Evolutionary conservation across 1,140 invertebrate genomes (phyloP).

Genomic region (Heliconius nattereri): DNA sequence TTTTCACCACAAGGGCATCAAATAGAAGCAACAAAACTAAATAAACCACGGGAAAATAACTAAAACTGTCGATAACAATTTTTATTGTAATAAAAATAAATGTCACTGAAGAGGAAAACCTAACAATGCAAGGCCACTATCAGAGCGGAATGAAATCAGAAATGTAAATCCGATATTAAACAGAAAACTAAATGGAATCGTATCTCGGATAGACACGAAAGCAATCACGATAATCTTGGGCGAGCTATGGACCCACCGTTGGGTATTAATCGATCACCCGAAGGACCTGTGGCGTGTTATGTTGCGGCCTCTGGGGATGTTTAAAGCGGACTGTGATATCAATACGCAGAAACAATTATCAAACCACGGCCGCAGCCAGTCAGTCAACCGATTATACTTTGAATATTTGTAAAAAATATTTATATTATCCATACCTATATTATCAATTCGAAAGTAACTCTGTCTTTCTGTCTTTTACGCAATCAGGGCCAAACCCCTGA

Average conservation of each 20-base stretch:
- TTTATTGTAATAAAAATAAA: slow-evolving; percentile 24
- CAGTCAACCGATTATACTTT: background rate
- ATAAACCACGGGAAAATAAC: background rate
- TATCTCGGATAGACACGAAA: slow-evolving; percentile 45
- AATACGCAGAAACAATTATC: slow-evolving; percentile 44
- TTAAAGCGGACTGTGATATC: slow-evolving; percentile 23
- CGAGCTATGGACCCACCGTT: slow-evolving; percentile 40
- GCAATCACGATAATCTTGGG: slow-evolving; percentile 51
- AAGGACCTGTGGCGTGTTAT: slow-evolving; percentile 46
- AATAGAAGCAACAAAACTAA: no score
- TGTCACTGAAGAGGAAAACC: slow-evolving; percentile 29
- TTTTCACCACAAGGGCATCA: no score
- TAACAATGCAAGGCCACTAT: slow-evolving; percentile 42
- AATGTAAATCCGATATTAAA: slow-evolving; percentile 47
- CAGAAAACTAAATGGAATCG: slow-evolving; percentile 46
- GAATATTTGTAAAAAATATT: background rate
- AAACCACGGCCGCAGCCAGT: slow-evolving; percentile 15
- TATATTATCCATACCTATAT: no score
- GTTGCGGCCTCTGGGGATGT: slow-evolving; percentile 35
- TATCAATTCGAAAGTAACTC: no score
- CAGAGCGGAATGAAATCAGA: slow-evolving; percentile 41
- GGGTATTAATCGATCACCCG: slow-evolving; percentile 50
- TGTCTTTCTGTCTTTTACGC: no score
- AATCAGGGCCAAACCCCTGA: no score
- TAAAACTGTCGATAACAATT: slow-evolving; percentile 15